These are phyloP conservation scores for Ceratoteleas bidentatus DNA, from an alignment of 1,140 invertebrate genomes.

Conservation along the genomic window DNA sequence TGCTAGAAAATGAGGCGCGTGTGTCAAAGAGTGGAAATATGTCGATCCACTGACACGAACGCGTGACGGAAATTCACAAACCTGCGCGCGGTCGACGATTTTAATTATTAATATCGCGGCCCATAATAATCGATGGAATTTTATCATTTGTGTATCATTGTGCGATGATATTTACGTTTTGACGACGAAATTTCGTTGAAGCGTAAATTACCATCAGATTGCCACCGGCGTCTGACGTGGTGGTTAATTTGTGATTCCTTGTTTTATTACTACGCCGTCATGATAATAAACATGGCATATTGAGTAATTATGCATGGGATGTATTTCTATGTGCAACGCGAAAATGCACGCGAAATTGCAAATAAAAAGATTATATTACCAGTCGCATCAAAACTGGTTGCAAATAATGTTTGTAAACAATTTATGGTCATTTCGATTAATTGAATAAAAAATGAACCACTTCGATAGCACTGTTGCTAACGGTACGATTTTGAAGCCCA, in stretches of 20 bases:
- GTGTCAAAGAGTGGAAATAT: too few relatives aligned
- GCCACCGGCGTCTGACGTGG: slow-evolving; percentile 31
- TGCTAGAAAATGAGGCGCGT: too few relatives aligned
- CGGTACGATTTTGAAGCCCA: too few relatives aligned
- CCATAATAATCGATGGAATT: neutral
- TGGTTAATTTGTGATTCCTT: slow-evolving; percentile 53
- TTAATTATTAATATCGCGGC: neutral
- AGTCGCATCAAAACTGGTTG: too few relatives aligned
- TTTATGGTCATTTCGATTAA: too few relatives aligned
- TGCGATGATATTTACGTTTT: slow-evolving; percentile 18
- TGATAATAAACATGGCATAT: slow-evolving; percentile 36
- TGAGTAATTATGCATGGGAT: slow-evolving; percentile 31
- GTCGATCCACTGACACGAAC: too few relatives aligned
- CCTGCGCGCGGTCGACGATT: neutral
- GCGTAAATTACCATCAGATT: slow-evolving; percentile 38
- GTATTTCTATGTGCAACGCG: slow-evolving; percentile 20
- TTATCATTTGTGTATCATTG: slow-evolving; percentile 27
- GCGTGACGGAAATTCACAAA: neutral
- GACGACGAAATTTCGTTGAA: slow-evolving; percentile 43
- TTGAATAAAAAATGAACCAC: too few relatives aligned
- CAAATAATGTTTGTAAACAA: too few relatives aligned
- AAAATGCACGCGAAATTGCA: neutral
- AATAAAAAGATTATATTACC: too few relatives aligned
- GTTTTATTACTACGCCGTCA: slow-evolving; percentile 39
- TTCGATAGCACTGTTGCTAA: too few relatives aligned